These are phyloP conservation scores for Seladonia tumulorum DNA, from an alignment of 2,888 invertebrate genomes.

Conservation along the genomic window DNA sequence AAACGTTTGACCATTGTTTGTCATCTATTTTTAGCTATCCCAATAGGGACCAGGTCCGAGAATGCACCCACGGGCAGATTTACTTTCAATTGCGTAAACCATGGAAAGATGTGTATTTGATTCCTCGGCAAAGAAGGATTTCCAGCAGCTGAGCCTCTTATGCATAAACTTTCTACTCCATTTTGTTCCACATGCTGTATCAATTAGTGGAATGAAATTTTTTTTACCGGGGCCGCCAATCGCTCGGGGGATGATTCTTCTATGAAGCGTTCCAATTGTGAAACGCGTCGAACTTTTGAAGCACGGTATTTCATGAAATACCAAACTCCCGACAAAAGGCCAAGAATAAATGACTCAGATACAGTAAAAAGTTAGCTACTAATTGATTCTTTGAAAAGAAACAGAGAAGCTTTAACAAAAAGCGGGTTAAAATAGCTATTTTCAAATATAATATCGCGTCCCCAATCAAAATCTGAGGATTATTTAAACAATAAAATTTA, in stretches of 20 bases:
- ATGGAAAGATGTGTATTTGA: not conserved
- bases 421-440: not conserved
- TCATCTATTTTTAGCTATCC: too few species aligned
- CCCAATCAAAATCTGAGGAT: too few species aligned
- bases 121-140: not conserved
- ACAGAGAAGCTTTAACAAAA: not conserved
- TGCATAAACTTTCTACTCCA: not conserved
- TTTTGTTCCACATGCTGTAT: not conserved
- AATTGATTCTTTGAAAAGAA: too few species aligned
- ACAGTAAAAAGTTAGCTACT: too few species aligned
- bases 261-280: not conserved
- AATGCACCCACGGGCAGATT: not conserved
- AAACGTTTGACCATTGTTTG: not conserved
- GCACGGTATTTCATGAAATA: not conserved
- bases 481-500: too few species aligned
- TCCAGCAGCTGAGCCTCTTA: not conserved
- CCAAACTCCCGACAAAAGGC: not conserved
- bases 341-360: too few species aligned
- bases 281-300: not conserved
- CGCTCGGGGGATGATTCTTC: not conserved
- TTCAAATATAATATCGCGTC: not conserved
- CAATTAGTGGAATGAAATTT: not conserved
- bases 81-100: not conserved
- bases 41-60: not conserved
- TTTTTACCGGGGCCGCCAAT: not conserved